Base-by-base conservation (phyloP, 64 coral and sea anemone genomes). In the Actinia tenebrosa region DNA sequence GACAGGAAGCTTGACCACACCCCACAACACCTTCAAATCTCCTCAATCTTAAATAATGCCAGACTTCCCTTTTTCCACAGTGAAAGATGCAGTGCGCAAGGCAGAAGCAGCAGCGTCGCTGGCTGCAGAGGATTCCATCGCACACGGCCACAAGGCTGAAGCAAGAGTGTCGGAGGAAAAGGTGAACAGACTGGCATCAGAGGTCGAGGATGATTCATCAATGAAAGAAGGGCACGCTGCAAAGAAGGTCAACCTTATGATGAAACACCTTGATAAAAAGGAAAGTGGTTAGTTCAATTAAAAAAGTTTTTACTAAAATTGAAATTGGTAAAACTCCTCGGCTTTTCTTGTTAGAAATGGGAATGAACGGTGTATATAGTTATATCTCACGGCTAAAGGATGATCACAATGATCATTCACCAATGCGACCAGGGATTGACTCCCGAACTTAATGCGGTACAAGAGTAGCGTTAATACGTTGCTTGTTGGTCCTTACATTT, bases 61-160 rank as follows among this genome's bases (percentile, higher is more conserved):
- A 14, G 13, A 2, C 56, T 11, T 58, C 10, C 37, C 26, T 14
- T 75, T 30, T 42, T 14, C 6, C 13, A 3, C 26, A 75, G 69
- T 75, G 3, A 75, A 75, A 30, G 69, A 75, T 75, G 69, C 69
- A 14, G 94, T 96, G 1, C 91, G 91, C 20, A 96, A 90, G 44
- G 94, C 94, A 50, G 94, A 96, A 45, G 45, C 87, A 27, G 94
- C 91, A 5, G 94, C 94, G 1, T 92, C 87, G 20, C 71, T 90
- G 23, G 94, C 94, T 22, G 91, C 94, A 2, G 83, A 95, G 69
- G 94, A 95, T 62, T 92, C 94, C 16, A 54, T 95, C 60, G 71
- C 83, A 10, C 94, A 95, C 46, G 94, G 94, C 16, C 94, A 95
- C 87, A 95, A 92, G 64, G 94, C 94, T 15, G 94, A 92, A 66